A percentile compares a stretch with the other conserved stretches of the same genome.
Conservation (phyloP, 1,140 invertebrate species). For the Maniola jurtina region DNA sequence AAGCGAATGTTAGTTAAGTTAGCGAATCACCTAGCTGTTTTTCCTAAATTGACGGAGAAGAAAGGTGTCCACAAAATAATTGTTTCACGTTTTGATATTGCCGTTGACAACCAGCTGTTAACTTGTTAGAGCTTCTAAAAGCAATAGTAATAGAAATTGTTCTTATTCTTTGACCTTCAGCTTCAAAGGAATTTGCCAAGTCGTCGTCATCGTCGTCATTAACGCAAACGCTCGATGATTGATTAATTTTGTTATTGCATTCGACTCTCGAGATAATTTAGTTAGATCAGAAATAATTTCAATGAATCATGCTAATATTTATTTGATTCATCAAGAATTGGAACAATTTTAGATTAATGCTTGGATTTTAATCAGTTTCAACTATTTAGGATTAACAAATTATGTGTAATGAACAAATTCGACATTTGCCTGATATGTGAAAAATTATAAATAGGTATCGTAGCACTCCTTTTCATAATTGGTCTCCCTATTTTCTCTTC, state of each 20-base stretch:
- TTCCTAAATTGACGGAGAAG: too few relatives aligned
- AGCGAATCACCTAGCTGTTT: too few relatives aligned
- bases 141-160: background rate
- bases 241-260: constrained; percentile 6
- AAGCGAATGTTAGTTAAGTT: too few relatives aligned
- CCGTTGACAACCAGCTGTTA: background rate
- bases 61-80: too few relatives aligned
- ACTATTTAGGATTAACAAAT: background rate
- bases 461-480: too few relatives aligned
- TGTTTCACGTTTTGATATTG: background rate
- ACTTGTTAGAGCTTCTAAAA: background rate
- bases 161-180: background rate
- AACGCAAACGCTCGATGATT: background rate
- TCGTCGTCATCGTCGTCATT: background rate
- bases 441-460: too few relatives aligned
- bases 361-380: background rate
- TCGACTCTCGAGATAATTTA: background rate
- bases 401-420: too few relatives aligned
- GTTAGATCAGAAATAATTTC: background rate
- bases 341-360: background rate
- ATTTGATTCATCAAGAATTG: background rate
- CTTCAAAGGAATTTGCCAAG: background rate
- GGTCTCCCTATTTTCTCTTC: too few relatives aligned
- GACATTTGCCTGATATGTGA: too few relatives aligned
- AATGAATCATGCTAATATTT: background rate